These are phyloP conservation scores for Adelphocoris suturalis DNA, from an alignment of 2,888 invertebrate genomes.

Conservation along the genomic window DNA sequence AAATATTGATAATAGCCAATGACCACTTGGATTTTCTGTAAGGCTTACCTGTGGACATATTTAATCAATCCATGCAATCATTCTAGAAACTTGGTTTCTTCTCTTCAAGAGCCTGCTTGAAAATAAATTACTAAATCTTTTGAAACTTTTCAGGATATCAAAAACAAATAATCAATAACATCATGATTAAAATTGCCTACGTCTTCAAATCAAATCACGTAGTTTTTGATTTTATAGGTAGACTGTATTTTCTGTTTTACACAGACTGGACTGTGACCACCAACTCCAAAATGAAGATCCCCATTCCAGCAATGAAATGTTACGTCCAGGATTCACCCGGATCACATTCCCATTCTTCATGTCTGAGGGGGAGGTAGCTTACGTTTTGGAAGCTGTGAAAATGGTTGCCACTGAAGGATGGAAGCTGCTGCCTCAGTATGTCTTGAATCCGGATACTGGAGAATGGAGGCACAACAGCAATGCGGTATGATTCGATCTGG, in stretches of 20 bases:
- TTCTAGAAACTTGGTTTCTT: too few relatives aligned
- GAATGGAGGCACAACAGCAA: constrained; percentile 93
- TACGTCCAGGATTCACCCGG: constrained; percentile 92
- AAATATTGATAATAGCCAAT: too few relatives aligned
- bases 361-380: constrained; percentile 88
- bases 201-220: neutral
- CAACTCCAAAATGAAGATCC: constrained; percentile 79
- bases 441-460: constrained; percentile 91
- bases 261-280: constrained; percentile 80
- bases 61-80: too few relatives aligned
- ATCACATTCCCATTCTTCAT: constrained; percentile 92
- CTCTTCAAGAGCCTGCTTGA: too few relatives aligned
- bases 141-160: too few relatives aligned
- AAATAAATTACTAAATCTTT: too few relatives aligned
- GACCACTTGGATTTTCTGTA: too few relatives aligned
- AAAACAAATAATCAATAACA: too few relatives aligned
- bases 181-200: too few relatives aligned
- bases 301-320: constrained; percentile 83
- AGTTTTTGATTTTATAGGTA: neutral
- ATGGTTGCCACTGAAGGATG: constrained; percentile 94
- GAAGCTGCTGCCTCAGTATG: constrained; percentile 92
- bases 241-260: neutral
- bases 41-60: too few relatives aligned
- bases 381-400: constrained; percentile 89
- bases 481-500: constrained; percentile 78